Conservation (phyloP, 2,113 vertebrate species). For the Cricetomys ansorgei region DNA sequence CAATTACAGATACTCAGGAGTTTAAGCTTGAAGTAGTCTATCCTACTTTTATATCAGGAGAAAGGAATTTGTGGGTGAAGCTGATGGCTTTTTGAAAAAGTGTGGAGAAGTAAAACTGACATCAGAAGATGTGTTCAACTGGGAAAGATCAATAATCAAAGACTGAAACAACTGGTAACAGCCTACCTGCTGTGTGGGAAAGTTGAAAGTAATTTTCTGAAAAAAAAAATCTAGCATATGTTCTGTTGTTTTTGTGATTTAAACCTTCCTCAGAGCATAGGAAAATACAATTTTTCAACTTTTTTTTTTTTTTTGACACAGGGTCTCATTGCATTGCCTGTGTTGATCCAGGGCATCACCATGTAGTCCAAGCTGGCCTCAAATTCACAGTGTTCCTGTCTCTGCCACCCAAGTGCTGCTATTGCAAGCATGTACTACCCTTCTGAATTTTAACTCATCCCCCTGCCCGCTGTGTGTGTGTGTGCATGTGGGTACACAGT, state of each 20-base stretch:
- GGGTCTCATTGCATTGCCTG: neutral
- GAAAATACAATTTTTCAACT: neutral
- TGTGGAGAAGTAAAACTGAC: neutral
- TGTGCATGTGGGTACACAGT: neutral
- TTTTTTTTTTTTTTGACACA: neutral
- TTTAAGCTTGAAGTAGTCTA: neutral
- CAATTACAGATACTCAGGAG: neutral
- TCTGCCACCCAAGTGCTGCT: neutral
- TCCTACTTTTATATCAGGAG: neutral
- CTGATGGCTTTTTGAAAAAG: neutral
- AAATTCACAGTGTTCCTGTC: neutral
- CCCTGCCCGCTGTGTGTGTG: too few relatives aligned
- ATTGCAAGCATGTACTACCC: neutral
- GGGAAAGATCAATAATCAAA: neutral
- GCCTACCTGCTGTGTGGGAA: neutral
- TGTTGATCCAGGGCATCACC: neutral
- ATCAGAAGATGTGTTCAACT: neutral
- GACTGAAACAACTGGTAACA: neutral
- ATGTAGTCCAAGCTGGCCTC: neutral
- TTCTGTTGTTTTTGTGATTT: neutral
- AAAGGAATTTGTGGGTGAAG: neutral
- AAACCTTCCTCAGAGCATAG: neutral
- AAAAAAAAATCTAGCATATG: neutral
- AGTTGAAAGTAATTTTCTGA: neutral
- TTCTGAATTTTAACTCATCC: neutral